Base-by-base conservation (phyloP, 2,113 vertebrate species). In the Silurus glanis region DNA sequence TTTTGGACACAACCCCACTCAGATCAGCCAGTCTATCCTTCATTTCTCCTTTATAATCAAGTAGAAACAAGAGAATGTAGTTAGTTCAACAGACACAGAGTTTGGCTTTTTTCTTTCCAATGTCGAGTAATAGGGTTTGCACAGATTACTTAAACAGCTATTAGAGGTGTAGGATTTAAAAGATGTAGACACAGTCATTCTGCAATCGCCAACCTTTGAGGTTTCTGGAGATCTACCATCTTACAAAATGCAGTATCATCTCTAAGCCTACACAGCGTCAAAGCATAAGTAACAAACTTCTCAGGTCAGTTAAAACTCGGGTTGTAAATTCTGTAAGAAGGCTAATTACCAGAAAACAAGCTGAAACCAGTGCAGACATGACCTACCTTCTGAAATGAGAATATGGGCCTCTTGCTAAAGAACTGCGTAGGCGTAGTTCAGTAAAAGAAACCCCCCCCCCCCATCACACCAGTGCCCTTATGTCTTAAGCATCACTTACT, bases 1-100 rank as follows among this genome's bases (percentile, higher is more conserved):
- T 90, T 71, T 91, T 93, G 49, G 93, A 89, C 89, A 92, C 88
- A 69, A 93, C 17, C 80, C 92, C 91, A 78, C 92, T 91, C 83
- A 99, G 92, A 71, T 99, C 9, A 89, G 49, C 47, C 3, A 99
- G 95, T 88, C 98, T 94, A 93, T 99, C 97, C 93, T 94, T 98
- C 98, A 99, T 99, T 83, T 90, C 95, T 89, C 91, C 96, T 98
- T 92, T 59, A 92, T 67, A 19, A 88, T 71, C 28, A 58, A 71
- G 45, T 59, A 83, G 21, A 88, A 82, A 86, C 56, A 83, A 86
- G 21, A 85, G 49, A 37, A 69, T 64, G 62, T 37, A 2, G 16
- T 74, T 25, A 84, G 28, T 8, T 72, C 1, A 55, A 71, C 49
- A 76, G 37, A 64, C 5, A 64, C 17, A 5, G 9, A 21, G 67